Conservation (phyloP, 2,113 vertebrate species). For the Echinops telfairi region DNA sequence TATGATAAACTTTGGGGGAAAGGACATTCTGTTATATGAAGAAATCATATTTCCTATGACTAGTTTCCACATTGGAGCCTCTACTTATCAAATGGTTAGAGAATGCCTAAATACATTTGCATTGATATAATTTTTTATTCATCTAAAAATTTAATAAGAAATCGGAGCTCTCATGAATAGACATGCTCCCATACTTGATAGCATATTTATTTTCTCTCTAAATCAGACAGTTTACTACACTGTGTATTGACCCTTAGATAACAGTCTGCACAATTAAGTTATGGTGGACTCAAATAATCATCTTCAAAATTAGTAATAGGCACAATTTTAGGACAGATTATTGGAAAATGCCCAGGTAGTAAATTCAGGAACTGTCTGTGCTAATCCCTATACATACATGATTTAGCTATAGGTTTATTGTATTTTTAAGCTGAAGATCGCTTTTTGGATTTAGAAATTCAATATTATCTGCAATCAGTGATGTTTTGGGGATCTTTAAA, state of each 20-base stretch:
- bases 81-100: constrained; percentile 55
- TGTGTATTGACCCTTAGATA: not conserved
- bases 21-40: constrained; percentile 48
- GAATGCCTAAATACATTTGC: constrained; percentile 53
- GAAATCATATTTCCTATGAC: constrained; percentile 10
- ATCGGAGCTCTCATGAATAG: constrained; percentile 54
- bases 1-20: constrained; percentile 51
- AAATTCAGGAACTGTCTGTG: not conserved
- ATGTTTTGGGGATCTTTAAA: constrained; percentile 62
- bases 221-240: constrained; percentile 18
- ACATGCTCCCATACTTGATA: constrained; percentile 19
- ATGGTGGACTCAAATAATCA: not conserved
- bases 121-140: constrained; percentile 44
- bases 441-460: constrained; percentile 56
- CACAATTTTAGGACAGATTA: constrained; percentile 3
- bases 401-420: constrained; percentile 25
- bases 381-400: not conserved
- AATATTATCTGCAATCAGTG: constrained; percentile 26
- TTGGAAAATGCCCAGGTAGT: not conserved
- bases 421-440: constrained; percentile 66
- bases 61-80: constrained; percentile 42
- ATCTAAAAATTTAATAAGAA: constrained; percentile 40
- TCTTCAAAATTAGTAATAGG: not conserved
- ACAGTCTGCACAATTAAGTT: not conserved
- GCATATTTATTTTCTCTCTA: not conserved